Base-by-base conservation (phyloP, 2,797 vertebrate species). In the Triplophysa yarkandensis region DNA sequence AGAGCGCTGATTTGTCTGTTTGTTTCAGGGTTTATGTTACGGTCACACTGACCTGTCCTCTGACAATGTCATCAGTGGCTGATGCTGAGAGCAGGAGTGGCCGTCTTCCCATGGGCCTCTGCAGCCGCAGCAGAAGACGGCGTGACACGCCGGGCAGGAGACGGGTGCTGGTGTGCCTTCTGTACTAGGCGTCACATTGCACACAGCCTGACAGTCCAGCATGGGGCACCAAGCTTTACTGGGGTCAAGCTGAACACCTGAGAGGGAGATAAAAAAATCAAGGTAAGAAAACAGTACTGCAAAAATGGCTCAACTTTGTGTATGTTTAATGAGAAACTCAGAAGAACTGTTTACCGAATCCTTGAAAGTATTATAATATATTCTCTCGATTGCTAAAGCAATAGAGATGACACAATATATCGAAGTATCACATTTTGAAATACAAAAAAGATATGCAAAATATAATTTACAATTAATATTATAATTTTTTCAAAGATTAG, bases 211-310 rank as follows among this genome's bases (percentile, higher is more conserved):
- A 77, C 97, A 99, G 73, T 94, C 90, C 0, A 94, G 84, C 7
- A 92, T 85, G 0, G 97, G 97, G 74, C 97, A 99, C 96, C 97
- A 98, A 0, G 91, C 92, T 72, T 94, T 94, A 81, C 84, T 89
- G 30, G 97, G 96, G 82, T 99, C 96, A 91, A 98, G 65, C 82
- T 96, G 93, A 79, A 99, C 94, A 84, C 92, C 97, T 99, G 86
- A 64, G 21, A 23, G 2, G 32, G 4, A 62, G 9, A 28, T n/a
- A 43, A 21, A 32, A 17, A 21, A 36, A 10, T 7, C 2, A 32
- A 30, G 11, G n/a, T n/a, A 19, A 19, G 32, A 32, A 62, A 27
- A 63, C 1, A 14, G 21, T 34, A 55, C n/a, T n/a, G n/a, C n/a
- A n/a, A n/a, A n/a, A n/a, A n/a, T n/a, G n/a, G n/a, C n/a, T n/a